Conservation (phyloP, 2,113 vertebrate species). For the Trematocara macrostoma region DNA sequence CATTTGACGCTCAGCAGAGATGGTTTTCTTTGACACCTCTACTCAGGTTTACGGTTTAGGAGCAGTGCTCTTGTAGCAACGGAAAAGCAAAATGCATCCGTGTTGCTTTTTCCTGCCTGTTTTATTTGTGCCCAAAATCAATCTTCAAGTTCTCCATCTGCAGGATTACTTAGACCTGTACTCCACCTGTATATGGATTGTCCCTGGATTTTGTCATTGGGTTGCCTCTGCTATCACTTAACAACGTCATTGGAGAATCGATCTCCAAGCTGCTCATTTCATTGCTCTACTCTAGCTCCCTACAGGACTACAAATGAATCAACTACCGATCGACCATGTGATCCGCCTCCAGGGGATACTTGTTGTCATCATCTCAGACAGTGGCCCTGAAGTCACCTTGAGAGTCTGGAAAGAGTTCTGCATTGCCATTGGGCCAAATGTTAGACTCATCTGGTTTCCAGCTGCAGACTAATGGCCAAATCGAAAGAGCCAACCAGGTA, state of each 20-base stretch:
- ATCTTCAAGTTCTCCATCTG: not conserved
- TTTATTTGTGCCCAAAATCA: not conserved
- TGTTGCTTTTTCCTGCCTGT: not conserved
- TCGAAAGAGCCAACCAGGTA: not conserved
- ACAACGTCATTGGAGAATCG: not conserved
- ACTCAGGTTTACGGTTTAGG: not conserved
- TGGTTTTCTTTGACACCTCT: not conserved
- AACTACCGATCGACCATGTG: not conserved
- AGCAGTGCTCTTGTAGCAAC: not conserved
- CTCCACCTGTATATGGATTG: not conserved
- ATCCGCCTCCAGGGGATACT: accelerated
- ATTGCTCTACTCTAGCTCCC: not conserved
- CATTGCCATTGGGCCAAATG: not conserved
- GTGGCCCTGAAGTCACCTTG: not conserved
- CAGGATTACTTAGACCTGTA: not conserved
- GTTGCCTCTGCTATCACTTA: not conserved
- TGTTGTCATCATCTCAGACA: not conserved
- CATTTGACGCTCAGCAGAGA: not conserved
- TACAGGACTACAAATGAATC: not conserved
- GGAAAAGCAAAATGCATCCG: not conserved
- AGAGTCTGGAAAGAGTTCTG: not conserved
- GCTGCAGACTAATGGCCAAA: not conserved
- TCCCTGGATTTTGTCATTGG: not conserved
- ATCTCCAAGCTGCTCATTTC: not conserved
- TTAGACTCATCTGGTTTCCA: not conserved